phyloP scores from a whole-genome alignment of 2,888 invertebrate genomes.

The Agrenia bidenticulata region DNA sequence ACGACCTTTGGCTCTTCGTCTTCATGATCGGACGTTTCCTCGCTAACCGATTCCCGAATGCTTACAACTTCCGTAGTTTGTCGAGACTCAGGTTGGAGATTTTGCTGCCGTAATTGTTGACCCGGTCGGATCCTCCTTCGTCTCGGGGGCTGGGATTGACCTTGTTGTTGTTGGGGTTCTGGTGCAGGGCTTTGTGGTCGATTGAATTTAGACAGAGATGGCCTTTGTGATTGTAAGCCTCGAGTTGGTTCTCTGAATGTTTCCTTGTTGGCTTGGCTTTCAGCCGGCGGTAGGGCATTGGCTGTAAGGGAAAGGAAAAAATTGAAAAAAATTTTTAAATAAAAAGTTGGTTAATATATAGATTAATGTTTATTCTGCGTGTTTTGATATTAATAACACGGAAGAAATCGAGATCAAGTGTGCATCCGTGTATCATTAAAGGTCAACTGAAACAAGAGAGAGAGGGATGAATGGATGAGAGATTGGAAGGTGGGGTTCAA shows the following conservation, averaged over 20 bases:
- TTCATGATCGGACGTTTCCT: neutral
- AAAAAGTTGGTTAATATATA: too few relatives aligned
- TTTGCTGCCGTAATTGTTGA: conserved; percentile 17
- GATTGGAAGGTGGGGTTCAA: too few relatives aligned
- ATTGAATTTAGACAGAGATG: too few relatives aligned
- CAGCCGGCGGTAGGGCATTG: neutral
- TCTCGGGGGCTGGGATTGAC: conserved; percentile 19
- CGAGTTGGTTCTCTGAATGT: neutral
- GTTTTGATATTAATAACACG: too few relatives aligned
- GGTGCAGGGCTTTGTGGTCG: conserved; percentile 12
- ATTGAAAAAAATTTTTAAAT: too few relatives aligned
- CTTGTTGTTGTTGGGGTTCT: conserved; percentile 14
- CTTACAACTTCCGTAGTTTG: conserved; percentile 27
- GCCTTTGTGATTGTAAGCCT: neutral
- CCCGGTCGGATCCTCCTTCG: conserved; percentile 30
- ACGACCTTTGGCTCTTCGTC: conserved; percentile 6
- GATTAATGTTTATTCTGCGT: too few relatives aligned
- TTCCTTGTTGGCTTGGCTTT: conserved; percentile 1
- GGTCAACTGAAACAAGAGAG: too few relatives aligned
- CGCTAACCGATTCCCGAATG: conserved; percentile 4
- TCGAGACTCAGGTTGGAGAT: neutral
- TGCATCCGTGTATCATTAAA: too few relatives aligned
- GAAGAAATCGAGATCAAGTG: too few relatives aligned
- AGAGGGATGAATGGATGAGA: too few relatives aligned
- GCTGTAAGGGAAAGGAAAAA: conserved; percentile 1